Base-by-base conservation (phyloP, 2,888 invertebrate genomes). In the Ecliptopera silaceata region DNA sequence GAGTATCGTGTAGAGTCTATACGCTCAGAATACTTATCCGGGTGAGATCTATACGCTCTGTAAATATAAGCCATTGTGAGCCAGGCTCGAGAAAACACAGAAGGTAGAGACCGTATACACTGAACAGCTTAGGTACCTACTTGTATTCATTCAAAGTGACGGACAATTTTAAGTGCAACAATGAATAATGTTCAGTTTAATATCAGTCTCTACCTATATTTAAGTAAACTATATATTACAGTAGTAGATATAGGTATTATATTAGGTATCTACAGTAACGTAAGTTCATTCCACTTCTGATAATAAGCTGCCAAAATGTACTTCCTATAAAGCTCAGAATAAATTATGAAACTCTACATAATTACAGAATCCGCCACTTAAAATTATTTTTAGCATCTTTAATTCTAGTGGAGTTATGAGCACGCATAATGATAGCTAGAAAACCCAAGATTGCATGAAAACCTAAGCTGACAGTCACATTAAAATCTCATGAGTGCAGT, bases 241-340 rank as follows among this genome's bases (percentile, higher is more conserved):
- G 22, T 46, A 17, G 15, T 15, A n/a, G n/a, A n/a, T n/a, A n/a
- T n/a, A n/a, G 22, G 38, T 32, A 50, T 50, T 46, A 32, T 29
- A 50, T n/a, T 56, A 56, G 56, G 56, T 26, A 34, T 2, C 18
- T 18, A 41, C n/a, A 26, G 26, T 46, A 34, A 42, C 41, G 26
- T 43, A 34, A 42, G 45, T 26, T 43, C 17, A 55, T 45, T 41
- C 26, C 39, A 49, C 18, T 48, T 36, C 36, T 39, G 45, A 45
- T 22, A 20, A 10, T 20, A 41, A 18, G 34, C 39, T 49, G 49
- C 39, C 49, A 50, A 56, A 56, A 44, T 38, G 2, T 12, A 43
- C 34, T 44, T 52, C 44, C 26, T 44, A 44, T 15, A 15, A 12
- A 50, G 20, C 34, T 32, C 10, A 45, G 17, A 18, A 13, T 34